Base-by-base conservation (phyloP, 2,113 vertebrate species). In the Sterna hirundo region DNA sequence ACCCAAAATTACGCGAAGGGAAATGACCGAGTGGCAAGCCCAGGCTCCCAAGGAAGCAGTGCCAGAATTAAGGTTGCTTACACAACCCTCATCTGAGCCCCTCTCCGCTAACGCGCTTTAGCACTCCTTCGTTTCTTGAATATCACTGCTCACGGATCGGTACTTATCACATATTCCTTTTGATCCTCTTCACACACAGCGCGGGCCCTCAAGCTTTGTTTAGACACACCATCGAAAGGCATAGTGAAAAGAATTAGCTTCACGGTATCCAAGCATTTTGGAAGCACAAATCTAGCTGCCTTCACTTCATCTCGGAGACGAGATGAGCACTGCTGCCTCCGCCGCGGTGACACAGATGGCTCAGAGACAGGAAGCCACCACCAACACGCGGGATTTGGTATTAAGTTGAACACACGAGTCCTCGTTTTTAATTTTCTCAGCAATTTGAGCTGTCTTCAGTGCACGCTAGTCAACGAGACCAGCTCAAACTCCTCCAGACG, bases 301-400 rank as follows among this genome's bases (percentile, higher is more conserved):
- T 49, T 55, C 40, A 5, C 72, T 58, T 49, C 44, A 46, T 5
- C 65, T 40, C 30, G 2, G 62, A 83, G 81, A 14, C 11, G 26
- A 5, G 15, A 34, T 12, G 29, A 83, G 61, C 42, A 34, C 2
- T 0, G 1, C 68, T 91, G 75, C 52, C 65, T n/a, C 64, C 0
- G 1, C 15, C 20, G 29, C 1, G 1, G 61, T 5, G 15, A 22
- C 47, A 19, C 11, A 19, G 36, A 52, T 0, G 5, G 61, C 42
- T 9, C 34, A 15, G 16, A 57, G 75, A 8, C 6, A 42, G 40
- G 38, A 66, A 75, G 10, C 40, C 69, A 69, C 23, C 30, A 7
- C 8, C 13, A 42, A 60, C 49, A 11, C 0, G 0, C 11, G 18
- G 29, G 32, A n/a, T 65, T 38, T 25, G 27, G 57, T 8, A 36